Base-by-base conservation (phyloP, 2,888 invertebrate genomes). In the Campopleginae sp. region DNA sequence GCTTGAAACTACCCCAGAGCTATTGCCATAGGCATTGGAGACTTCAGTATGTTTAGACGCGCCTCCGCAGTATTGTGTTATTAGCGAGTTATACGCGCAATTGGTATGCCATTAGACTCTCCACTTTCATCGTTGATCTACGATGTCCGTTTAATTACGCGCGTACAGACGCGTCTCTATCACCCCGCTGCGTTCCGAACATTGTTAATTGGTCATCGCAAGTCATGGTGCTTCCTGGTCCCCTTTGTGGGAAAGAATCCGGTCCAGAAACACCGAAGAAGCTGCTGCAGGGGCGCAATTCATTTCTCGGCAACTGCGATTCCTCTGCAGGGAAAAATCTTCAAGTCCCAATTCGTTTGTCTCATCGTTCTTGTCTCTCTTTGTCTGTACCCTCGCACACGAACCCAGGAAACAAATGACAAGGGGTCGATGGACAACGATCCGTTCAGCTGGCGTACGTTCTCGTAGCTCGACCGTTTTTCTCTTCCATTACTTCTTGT, bases 121-220 rank as follows among this genome's bases (percentile, higher is more conserved):
- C 51, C 44, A 85, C 79, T 71, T 66, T 58, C 54, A 86, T 86
- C 70, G 71, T 86, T 74, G 85, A 85, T 83, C 84, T 75, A 86
- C 82, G 58, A 58, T 14, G 82, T 85, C 80, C 78, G 85, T 88
- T 88, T 89, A 90, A 91, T 91, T 89, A 90, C 88, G 85, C 85
- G 87, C 85, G 89, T 82, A 89, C 89, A 90, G 90, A 89, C 90
- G 91, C 87, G 89, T 84, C 87, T 79, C 77, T 31, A 84, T 38
- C 78, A 72, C 33, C 46, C 63, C 63, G 14, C 14, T 58, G 33
- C 74, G 23, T 58, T 58, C 19, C 38, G 38, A 58, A 65, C 51
- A 33, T 63, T 63, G 71, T 84, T 54, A 75, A 80, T 76, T 51
- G 51, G 63, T n/a, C 74, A 63, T 76, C 48, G 38, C 31, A 5